Base-by-base conservation (phyloP, 2,113 vertebrate species). In the Caloenas nicobarica region DNA sequence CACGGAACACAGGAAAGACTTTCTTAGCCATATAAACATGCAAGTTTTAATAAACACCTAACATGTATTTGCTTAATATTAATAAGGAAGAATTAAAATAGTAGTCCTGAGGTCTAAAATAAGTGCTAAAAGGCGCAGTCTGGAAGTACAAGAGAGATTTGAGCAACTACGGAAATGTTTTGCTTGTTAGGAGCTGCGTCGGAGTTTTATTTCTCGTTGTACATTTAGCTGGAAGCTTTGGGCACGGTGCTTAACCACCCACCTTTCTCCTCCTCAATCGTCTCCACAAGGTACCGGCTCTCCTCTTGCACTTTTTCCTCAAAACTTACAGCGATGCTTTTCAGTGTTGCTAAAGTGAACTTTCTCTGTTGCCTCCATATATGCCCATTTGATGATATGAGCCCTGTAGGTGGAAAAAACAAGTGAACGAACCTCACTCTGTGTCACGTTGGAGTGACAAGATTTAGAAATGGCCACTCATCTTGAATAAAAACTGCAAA, bases 291-390 rank as follows among this genome's bases (percentile, higher is more conserved):
- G 76, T 97, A 97, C 1, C 34, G 57, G 53, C 97, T 97, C 91
- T 99, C 99, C 31, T 98, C 98, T 92, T 98, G 98, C 50, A 99
- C 98, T 57, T 97, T 96, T 7, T 97, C 97, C 87, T 98, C 98
- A 88, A 98, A 97, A 71, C 91, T 97, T 72, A 97, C 42, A 51
- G 98, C 97, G 92, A 99, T 98, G 95, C 97, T 98, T 86, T 95
- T 98, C 81, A 99, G 97, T 5, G 94, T 98, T 50, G 98, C 91
- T 64, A 96, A 96, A 92, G 97, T 96, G 93, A 98, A 98, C 89
- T 97, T 98, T 28, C 98, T 98, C 93, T 98, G 98, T 58, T 98
- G 97, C 88, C 97, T 98, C 98, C 98, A 98, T 14, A 3, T 38
- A 71, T 96, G 73, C 3, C 98, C 98, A 23, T 95, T 98, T 3